Conservation (phyloP, 2,797 vertebrate genomes). For the Mus minutoides region DNA sequence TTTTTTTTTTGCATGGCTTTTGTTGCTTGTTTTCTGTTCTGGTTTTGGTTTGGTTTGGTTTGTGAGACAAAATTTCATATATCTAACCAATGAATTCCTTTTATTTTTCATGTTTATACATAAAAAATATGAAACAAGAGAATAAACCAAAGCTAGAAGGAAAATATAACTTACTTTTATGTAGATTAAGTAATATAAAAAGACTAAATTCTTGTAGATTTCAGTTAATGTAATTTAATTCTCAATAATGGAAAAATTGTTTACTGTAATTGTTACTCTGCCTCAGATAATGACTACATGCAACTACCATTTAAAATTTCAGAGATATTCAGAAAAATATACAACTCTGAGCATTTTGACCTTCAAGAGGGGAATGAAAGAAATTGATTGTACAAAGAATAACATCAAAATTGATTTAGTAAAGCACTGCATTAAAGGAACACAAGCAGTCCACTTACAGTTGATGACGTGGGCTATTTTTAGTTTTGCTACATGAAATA, state of each 20-base stretch:
- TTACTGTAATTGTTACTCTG: not conserved
- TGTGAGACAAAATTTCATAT: not conserved
- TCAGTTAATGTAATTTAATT: not conserved
- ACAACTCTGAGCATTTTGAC: not conserved
- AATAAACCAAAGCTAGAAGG: not conserved
- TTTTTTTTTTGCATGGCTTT: not conserved
- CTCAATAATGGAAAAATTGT: slow-evolving; percentile 32
- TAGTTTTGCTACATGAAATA: not conserved
- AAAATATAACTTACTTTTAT: slow-evolving; percentile 5
- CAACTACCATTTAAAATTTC: slow-evolving; percentile 13
- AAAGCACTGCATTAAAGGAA: not conserved
- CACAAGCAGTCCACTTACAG: not conserved
- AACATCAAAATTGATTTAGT: slow-evolving; percentile 21
- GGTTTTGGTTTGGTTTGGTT: not conserved
- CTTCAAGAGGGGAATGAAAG: not conserved
- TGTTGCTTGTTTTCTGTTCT: not conserved
- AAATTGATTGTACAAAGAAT: not conserved
- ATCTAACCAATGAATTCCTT: not conserved
- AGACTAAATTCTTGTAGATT: slow-evolving; percentile 5
- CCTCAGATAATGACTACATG: not conserved
- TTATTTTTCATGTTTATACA: not conserved
- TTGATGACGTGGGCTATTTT: slow-evolving; percentile 9
- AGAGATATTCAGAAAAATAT: slow-evolving; percentile 46
- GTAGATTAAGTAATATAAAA: not conserved
- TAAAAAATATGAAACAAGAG: not conserved